These are phyloP conservation scores for Xestia ashworthii DNA, from an alignment of 2,888 invertebrate genomes.

Conservation along the genomic window DNA sequence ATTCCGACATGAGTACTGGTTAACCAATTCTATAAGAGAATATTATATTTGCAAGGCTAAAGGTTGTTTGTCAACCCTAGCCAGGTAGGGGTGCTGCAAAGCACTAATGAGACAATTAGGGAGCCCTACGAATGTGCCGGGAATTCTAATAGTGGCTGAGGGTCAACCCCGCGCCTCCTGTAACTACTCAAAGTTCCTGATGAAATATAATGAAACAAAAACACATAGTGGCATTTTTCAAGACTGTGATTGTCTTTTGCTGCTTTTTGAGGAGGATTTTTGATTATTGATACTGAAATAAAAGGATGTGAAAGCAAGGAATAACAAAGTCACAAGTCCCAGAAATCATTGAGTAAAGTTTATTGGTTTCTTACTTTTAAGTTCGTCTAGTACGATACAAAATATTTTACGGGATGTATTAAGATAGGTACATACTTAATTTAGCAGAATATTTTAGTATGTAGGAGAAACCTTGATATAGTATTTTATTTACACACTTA, in stretches of 20 bases:
- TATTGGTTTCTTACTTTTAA: neutral
- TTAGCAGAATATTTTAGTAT: neutral
- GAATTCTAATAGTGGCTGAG: slow-evolving; percentile 41
- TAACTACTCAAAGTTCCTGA: slow-evolving; percentile 17
- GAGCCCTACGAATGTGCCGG: slow-evolving; percentile 39
- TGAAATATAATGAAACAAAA: neutral
- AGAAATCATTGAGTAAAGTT: neutral
- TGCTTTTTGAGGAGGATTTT: neutral
- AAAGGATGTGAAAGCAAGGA: neutral
- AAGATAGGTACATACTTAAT: neutral
- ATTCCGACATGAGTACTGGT: neutral
- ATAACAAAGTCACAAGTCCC: neutral
- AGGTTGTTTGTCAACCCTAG: slow-evolving; percentile 28
- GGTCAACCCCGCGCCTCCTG: slow-evolving; percentile 19
- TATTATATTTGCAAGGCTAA: neutral
- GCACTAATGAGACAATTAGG: slow-evolving; percentile 62
- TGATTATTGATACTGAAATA: neutral
- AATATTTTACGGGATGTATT: neutral
- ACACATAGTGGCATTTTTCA: neutral
- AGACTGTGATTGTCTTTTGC: neutral
- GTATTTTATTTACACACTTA: neutral
- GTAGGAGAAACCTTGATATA: too few relatives aligned
- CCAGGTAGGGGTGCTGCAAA: neutral
- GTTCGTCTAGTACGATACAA: neutral
- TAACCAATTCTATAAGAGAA: neutral